These are phyloP conservation scores for Neodiprion fabricii DNA, from an alignment of 1,140 invertebrate species.

Conservation along the genomic window DNA sequence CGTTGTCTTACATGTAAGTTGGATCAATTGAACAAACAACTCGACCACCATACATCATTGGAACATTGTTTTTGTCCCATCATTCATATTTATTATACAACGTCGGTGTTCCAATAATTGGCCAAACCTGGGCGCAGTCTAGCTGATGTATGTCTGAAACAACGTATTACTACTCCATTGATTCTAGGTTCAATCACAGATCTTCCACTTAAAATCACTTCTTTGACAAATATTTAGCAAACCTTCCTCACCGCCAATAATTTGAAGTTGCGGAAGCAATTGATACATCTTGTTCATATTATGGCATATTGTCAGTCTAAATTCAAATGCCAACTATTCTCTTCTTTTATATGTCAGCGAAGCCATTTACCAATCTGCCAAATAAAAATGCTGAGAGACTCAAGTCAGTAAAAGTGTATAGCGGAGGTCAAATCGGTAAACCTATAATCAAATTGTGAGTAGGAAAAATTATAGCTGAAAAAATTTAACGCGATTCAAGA, in stretches of 20 bases:
- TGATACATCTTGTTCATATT: too few relatives aligned
- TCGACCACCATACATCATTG: neutral
- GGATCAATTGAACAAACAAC: constrained; percentile 5
- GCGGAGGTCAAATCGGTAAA: neutral
- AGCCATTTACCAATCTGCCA: too few relatives aligned
- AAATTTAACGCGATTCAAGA: neutral
- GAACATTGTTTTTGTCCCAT: neutral
- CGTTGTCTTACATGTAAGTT: constrained; percentile 76
- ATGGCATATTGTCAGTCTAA: too few relatives aligned
- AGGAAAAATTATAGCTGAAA: neutral
- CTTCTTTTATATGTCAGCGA: too few relatives aligned
- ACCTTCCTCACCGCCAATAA: too few relatives aligned
- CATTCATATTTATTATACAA: neutral
- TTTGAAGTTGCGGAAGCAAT: too few relatives aligned
- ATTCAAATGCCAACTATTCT: too few relatives aligned
- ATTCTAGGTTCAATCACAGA: neutral
- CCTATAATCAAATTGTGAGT: neutral
- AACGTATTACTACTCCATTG: neutral
- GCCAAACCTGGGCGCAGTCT: constrained; percentile 3
- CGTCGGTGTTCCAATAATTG: neutral
- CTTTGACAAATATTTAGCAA: too few relatives aligned
- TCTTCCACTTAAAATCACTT: too few relatives aligned
- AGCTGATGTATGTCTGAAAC: neutral
- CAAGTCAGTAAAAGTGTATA: too few relatives aligned
- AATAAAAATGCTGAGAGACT: too few relatives aligned